Evolutionary conservation across 2,113 vertebrate genomes (phyloP).

Genomic region (Hypanus sabinus): DNA sequence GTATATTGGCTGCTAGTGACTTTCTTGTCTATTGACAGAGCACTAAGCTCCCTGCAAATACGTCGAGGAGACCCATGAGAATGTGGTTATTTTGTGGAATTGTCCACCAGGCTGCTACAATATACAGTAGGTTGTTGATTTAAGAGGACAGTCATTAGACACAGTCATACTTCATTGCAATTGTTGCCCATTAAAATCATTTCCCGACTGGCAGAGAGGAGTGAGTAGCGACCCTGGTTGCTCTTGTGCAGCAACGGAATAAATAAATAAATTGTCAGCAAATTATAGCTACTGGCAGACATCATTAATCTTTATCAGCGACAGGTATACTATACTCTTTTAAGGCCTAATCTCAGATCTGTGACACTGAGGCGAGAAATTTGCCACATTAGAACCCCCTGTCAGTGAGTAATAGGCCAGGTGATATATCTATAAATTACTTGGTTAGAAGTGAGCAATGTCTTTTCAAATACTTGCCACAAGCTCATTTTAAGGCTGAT

Average conservation of each 20-base stretch:
- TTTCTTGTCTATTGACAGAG: conserved; percentile 12
- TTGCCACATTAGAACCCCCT: conserved; percentile 3
- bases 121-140: neutral
- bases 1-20: neutral
- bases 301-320: conserved; percentile 15
- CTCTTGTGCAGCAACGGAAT: neutral
- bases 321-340: neutral
- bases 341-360: neutral
- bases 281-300: neutral
- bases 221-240: neutral
- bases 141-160: neutral
- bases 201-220: conserved; percentile 5
- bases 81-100: conserved; percentile 16
- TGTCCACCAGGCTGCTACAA: neutral
- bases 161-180: conserved; percentile 6
- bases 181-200: conserved; percentile 16
- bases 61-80: neutral
- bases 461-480: neutral
- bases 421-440: neutral
- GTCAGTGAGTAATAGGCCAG: conserved; percentile 18
- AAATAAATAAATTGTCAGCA: conserved; percentile 25
- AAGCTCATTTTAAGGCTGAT: neutral
- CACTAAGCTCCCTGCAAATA: neutral
- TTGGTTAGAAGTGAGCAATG: neutral
- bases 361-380: neutral